Conservation (phyloP, 2,797 vertebrate species). For the Labroides dimidiatus region DNA sequence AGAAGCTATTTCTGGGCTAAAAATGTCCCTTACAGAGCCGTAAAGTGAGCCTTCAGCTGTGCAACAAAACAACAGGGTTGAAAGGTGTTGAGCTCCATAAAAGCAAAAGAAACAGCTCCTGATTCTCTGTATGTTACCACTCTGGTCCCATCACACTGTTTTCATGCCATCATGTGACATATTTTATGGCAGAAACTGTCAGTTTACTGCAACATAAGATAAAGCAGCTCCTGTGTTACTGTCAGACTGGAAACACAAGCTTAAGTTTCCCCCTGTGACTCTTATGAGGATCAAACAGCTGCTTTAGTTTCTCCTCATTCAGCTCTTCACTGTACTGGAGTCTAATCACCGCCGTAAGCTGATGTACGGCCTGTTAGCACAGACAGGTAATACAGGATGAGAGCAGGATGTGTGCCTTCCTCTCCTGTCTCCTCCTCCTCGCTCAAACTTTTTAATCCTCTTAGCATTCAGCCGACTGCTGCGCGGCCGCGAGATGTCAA, state of each 20-base stretch:
- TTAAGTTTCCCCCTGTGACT: constrained; percentile 1
- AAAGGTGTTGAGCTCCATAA: background rate
- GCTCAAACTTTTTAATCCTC: constrained; percentile 53
- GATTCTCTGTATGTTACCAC: background rate
- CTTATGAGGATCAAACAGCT: constrained; percentile 19
- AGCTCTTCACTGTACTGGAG: constrained; percentile 21
- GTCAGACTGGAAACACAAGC: background rate
- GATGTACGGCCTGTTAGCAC: constrained; percentile 18
- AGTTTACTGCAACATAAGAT: background rate
- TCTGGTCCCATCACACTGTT: background rate
- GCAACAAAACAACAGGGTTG: background rate
- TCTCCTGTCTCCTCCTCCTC: constrained; percentile 24
- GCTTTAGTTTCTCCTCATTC: constrained; percentile 21
- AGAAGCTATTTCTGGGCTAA: no score
- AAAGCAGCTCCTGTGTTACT: background rate
- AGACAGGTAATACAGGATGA: constrained; percentile 49
- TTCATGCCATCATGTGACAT: background rate
- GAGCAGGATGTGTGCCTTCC: constrained; percentile 25
- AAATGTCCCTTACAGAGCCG: no score
- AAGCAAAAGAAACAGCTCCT: background rate
- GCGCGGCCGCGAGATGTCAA: constrained; percentile 29
- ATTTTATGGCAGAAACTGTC: background rate
- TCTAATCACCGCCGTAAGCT: constrained; percentile 45
- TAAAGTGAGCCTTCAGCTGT: background rate
- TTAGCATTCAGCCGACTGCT: constrained; percentile 46